Evolutionary conservation across 2,797 vertebrate species (phyloP), one percentile per base, ranked within the genome.

Genomic region (Chromobotia macracanthus): DNA sequence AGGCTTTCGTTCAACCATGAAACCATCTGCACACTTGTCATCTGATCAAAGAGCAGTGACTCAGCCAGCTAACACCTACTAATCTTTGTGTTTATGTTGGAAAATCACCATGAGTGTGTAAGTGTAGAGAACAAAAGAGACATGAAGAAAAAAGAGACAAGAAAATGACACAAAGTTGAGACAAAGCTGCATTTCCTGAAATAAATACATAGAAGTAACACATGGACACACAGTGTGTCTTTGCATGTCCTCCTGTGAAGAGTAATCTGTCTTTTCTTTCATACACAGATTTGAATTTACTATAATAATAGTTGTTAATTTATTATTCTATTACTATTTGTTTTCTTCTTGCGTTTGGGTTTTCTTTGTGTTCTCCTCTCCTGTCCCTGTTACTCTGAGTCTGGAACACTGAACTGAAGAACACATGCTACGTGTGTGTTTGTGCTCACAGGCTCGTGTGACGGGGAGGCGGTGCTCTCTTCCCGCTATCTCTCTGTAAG

Each of bases 301-400:
- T 18, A 51, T 51, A 18, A 51, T 51, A 6, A 3, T 0, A 51
- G 16, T 86, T 92, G 90, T 91, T 90, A 83, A 92, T 92, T 92
- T 92, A 92, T 92, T 90, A 90, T 92, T n/a, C n/a, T n/a, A n/a
- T 77, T 63, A 84, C 90, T 92, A 89, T 92, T 93, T 92, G 89
- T 93, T 91, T 93, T 92, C 83, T 89, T 91, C 84, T 87, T 89
- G 84, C 87, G 85, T 87, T 86, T 19, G 77, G 87, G 88, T 81
- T 85, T 84, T 88, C 70, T 80, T 80, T 77, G 72, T 38, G 51
- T 81, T 79, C 74, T 82, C 19, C 21, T 53, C 21, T 35, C 10
- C 21, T 50, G 63, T 61, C 23, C 74, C 51, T 89, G 56, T 71
- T 72, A 89, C 90, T 89, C 85, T 90, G 89, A 89, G 89, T 94